Conservation (phyloP, 2,797 vertebrate species). For the Brotula barbata region DNA sequence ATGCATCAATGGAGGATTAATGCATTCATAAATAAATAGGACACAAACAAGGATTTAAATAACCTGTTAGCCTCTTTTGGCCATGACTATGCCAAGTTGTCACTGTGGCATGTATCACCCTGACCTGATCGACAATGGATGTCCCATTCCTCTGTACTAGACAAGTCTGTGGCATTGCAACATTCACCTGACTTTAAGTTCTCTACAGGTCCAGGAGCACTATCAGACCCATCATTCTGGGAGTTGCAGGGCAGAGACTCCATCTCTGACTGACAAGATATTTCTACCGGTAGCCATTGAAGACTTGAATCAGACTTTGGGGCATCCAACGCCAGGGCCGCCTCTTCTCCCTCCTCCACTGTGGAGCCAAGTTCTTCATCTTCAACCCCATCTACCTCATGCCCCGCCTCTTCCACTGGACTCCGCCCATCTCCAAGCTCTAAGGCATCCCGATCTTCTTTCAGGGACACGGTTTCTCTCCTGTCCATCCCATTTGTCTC, state of each 20-base stretch:
- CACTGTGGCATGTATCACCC: constrained; percentile 52
- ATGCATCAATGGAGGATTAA: constrained; percentile 46
- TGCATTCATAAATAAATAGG: constrained; percentile 36
- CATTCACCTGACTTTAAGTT: constrained; percentile 29
- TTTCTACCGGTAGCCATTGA: constrained; percentile 43
- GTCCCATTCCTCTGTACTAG: constrained; percentile 44
- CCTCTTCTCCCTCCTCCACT: constrained; percentile 76
- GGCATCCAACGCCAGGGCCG: constrained; percentile 65
- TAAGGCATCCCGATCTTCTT: constrained; percentile 57
- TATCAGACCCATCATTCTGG: constrained; percentile 27
- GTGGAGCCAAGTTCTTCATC: constrained; percentile 62
- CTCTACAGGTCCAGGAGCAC: constrained; percentile 20
- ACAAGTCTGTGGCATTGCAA: constrained; percentile 28
- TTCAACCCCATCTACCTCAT: constrained; percentile 61
- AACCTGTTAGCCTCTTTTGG: constrained; percentile 18
- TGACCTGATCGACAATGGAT: constrained; percentile 45
- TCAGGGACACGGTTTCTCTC: constrained; percentile 69
- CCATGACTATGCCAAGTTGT: constrained; percentile 66
- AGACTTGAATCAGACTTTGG: constrained; percentile 42
- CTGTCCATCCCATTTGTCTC: constrained; percentile 74
- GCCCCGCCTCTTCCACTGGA: constrained; percentile 69
- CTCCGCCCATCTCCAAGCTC: constrained; percentile 73
- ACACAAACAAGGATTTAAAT: constrained; percentile 33
- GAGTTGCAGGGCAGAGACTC: constrained; percentile 1
- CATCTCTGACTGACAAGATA: constrained; percentile 23